Conservation (phyloP, 2,113 vertebrate genomes). For the Gymnocephalus cernua region DNA sequence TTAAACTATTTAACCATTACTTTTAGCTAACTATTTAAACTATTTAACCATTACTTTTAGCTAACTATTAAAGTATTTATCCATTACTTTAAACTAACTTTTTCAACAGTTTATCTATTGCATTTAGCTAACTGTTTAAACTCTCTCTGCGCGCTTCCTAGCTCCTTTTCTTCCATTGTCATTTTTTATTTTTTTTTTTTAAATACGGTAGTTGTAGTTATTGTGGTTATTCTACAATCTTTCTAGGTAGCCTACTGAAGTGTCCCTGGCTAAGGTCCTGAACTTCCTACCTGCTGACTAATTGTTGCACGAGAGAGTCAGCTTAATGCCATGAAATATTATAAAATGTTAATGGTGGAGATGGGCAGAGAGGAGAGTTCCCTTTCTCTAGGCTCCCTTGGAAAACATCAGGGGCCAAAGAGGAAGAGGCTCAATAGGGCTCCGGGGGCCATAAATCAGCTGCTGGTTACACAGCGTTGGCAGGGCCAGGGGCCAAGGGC, state of each 20-base stretch:
- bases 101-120: neutral
- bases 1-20: neutral
- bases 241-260: neutral
- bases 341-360: constrained; percentile 30
- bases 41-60: neutral
- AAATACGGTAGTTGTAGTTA: neutral
- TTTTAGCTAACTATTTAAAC: neutral
- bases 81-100: neutral
- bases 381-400: constrained; percentile 57
- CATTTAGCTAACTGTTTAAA: neutral
- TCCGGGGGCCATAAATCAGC: constrained; percentile 79
- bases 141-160: neutral
- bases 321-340: constrained; percentile 29
- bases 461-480: constrained; percentile 78
- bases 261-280: neutral
- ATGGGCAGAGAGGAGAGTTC: constrained; percentile 38
- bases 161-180: neutral
- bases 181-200: constrained; percentile 5
- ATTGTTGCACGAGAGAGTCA: constrained; percentile 14
- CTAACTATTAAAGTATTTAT: neutral
- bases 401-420: constrained; percentile 74
- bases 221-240: neutral
- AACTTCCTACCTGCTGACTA: constrained; percentile 13
- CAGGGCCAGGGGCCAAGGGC: constrained; percentile 74
- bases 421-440: constrained; percentile 75